Conservation (phyloP, 2,113 vertebrate species). For the Orycteropus afer region DNA sequence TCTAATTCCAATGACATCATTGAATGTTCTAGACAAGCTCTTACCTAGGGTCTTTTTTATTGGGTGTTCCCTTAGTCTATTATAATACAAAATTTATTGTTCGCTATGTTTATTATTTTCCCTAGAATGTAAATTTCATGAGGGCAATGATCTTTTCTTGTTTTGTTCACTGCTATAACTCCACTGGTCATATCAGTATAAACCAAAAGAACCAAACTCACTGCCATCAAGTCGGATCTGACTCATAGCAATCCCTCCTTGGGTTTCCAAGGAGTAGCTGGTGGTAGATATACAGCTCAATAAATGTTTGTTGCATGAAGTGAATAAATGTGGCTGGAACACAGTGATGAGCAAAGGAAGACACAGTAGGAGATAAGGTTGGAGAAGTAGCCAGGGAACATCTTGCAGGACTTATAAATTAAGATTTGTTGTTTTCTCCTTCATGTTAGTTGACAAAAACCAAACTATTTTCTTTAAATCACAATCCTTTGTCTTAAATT, state of each 20-base stretch:
- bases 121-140: neutral
- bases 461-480: neutral
- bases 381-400: neutral
- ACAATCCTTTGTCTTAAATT: neutral
- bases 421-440: neutral
- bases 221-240: no score
- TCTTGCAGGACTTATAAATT: neutral
- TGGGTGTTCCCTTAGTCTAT: neutral
- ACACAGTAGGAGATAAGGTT: rapidly evolving
- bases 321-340: neutral
- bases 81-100: rapidly evolving
- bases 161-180: rapidly evolving
- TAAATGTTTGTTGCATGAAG: neutral
- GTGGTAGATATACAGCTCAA: neutral
- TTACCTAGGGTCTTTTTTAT: neutral
- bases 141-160: neutral
- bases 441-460: neutral
- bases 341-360: no score
- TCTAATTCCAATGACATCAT: rapidly evolving
- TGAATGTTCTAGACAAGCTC: neutral
- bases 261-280: no score
- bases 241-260: no score
- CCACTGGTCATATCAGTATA: neutral
- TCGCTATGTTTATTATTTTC: no score
- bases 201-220: no score